phyloP scores from a whole-genome alignment of 2,888 invertebrate species.

The Chymomyza caudatula region DNA sequence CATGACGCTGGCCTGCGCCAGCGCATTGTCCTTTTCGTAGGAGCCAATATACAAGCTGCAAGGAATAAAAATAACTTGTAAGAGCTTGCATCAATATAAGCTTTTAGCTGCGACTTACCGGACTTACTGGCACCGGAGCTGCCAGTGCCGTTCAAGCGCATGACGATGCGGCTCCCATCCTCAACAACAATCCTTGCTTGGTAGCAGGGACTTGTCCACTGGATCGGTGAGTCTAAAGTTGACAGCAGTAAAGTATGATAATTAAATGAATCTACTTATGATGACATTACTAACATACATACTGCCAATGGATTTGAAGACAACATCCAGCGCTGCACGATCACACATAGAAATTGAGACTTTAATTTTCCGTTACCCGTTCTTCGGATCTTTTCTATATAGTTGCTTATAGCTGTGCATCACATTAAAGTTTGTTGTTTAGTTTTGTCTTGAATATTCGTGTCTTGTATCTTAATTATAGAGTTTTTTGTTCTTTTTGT shows the following conservation, averaged over 20 bases:
- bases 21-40: constrained; percentile 87
- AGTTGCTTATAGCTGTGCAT: constrained; percentile 29
- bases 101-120: constrained; percentile 79
- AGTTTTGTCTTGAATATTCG: too few species aligned
- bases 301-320: constrained; percentile 7
- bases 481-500: too few species aligned
- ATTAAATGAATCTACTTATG: too few species aligned
- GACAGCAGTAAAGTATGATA: too few species aligned
- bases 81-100: background rate
- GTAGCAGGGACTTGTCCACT: constrained; percentile 93
- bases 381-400: constrained; percentile 33
- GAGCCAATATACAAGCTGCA: constrained; percentile 93
- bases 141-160: constrained; percentile 97
- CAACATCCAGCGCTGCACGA: background rate
- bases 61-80: background rate
- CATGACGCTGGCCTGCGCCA: constrained; percentile 84
- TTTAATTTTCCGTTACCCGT: constrained; percentile 36
- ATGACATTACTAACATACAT: too few species aligned
- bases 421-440: background rate
- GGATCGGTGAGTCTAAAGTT: constrained; percentile 98
- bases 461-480: background rate
- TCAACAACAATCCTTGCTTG: constrained; percentile 97
- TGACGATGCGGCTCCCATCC: constrained; percentile 95
- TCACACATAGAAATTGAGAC: constrained; percentile 49
- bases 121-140: constrained; percentile 98